Evolutionary conservation across 2,888 invertebrate species (phyloP), one percentile per base, ranked within the genome.

Genomic region (Crepidodera aurea): DNA sequence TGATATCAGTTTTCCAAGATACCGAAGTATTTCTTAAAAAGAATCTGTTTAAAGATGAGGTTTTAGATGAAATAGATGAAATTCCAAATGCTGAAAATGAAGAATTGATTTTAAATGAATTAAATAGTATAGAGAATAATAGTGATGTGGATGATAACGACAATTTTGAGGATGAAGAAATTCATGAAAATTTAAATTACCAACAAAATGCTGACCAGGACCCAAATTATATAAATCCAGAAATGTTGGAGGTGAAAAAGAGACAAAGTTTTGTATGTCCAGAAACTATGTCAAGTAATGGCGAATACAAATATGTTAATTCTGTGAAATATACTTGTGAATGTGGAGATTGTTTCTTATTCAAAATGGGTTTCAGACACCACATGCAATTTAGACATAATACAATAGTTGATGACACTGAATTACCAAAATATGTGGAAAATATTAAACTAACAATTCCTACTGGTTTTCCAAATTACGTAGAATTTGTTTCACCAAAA

Each of bases 301-400:
- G 59, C 12, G 59, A 63, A 13, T 63, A 59, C 22, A 59, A 55
- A 44, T 40, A 37, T 13, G 48, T 59, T 6, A 48, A 59, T 42
- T 27, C 64, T 22, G 32, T 54, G 1, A 65, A 61, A 37, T 65
- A 61, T 37, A 25, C 44, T 4, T 65, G 64, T 58, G 58, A 65
- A 27, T 65, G 64, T 55, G 64, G 64, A 6, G 64, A 65, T 51
- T 42, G 46, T 37, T 65, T 61, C 46, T 51, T 65, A 51, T 44
- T 56, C 22, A 65, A 60, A 58, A 32, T 53, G 25, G 61, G 64
- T 13, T 65, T 65, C 55, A 44, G 64, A 12, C 58, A 61, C 10
- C 64, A 65, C 16, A 58, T 61, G 56, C 61, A 58, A 29, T 50
- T 29, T 13, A 50, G 57, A 32, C 64, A 65, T 59, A 61, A 61